These are phyloP conservation scores for Tethya wilhelma DNA, from an alignment of 37 sponge, comb jelly and placozoan genomes.

Conservation along the genomic window DNA sequence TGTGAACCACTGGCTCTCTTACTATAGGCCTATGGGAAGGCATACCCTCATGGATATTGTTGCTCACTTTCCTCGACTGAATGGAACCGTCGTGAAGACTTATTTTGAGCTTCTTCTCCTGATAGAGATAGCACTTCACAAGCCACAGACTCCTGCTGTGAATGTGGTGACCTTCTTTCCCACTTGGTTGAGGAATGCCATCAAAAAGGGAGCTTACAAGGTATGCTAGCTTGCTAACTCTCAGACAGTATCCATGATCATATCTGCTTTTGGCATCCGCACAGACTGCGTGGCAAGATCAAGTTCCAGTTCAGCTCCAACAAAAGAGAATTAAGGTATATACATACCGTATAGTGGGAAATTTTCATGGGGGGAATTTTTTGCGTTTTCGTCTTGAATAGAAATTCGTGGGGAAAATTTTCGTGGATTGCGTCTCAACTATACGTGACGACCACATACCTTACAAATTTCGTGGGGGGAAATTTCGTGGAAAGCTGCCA, in stretches of 20 bases:
- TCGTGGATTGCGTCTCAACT: no score
- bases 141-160: neutral
- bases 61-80: constrained; percentile 31
- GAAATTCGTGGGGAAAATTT: no score
- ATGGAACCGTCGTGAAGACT: constrained; percentile 38
- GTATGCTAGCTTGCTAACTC: neutral
- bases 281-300: constrained; percentile 35
- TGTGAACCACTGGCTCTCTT: no score
- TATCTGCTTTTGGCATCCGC: neutral
- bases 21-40: neutral
- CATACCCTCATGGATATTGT: constrained; percentile 22
- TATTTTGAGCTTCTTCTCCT: constrained; percentile 64
- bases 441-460: no score
- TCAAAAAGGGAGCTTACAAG: constrained; percentile 42
- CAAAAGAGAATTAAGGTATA: constrained; percentile 53
- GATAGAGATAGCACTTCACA: constrained; percentile 22
- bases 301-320: constrained; percentile 33
- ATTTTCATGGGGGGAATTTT: no score
- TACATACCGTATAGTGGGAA: no score
- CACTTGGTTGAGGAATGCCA: constrained; percentile 29
- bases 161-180: constrained; percentile 52
- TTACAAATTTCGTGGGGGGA: no score
- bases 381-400: no score
- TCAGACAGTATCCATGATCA: neutral
- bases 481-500: no score